Base-by-base conservation (phyloP, 2,888 invertebrate species). In the Pharmacophagus antenor region DNA sequence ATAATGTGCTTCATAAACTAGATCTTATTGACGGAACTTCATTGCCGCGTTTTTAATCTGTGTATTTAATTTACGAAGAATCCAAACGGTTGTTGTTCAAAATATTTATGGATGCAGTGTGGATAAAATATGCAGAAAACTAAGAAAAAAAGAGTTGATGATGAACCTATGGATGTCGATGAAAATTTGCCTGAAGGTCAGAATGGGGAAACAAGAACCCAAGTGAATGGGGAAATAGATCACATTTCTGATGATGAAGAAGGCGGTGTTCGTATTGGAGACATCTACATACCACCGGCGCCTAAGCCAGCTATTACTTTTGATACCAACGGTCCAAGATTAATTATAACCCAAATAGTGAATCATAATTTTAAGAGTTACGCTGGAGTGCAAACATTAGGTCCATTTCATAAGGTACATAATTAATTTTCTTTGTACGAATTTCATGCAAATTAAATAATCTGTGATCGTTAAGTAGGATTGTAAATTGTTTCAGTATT, bases 341-440 rank as follows among this genome's bases (percentile, higher is more conserved):
- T 99, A 47, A 95, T 99, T 61, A 99, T 99, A 56, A 94, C 95
- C 1, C 94, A 96, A 70, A 99, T 99, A 68, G 94, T 94, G 0
- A 98, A 98, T 80, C 93, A 94, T 54, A 98, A 99, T 82, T 99
- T 99, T 80, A 99, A 99, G 85, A 99, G 99, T 75, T 99, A 99
- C 74, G 97, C 96, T 27, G 96, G 96, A 0, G 92, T 92, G 42
- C 94, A 96, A 72, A 82, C 88, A 2, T 91, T 99, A 55, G 99
- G 99, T 0, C 99, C 99, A 0, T 99, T 99, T 84, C 97, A 99
- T 81, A 97, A 98, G 92, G 98, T 97, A 90, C 66, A 53, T 17
- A 21, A 3, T 42, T 42, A 15, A 3, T 17, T 2, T 17, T 27
- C 10, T 27, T 27, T 15, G 6, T 17, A 17, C 10, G 15, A 1